Percentiles rank a stretch among this genome's conserved stretches.
Conservation (phyloP, 2,888 invertebrate species). For the Thymelicus acteon region DNA sequence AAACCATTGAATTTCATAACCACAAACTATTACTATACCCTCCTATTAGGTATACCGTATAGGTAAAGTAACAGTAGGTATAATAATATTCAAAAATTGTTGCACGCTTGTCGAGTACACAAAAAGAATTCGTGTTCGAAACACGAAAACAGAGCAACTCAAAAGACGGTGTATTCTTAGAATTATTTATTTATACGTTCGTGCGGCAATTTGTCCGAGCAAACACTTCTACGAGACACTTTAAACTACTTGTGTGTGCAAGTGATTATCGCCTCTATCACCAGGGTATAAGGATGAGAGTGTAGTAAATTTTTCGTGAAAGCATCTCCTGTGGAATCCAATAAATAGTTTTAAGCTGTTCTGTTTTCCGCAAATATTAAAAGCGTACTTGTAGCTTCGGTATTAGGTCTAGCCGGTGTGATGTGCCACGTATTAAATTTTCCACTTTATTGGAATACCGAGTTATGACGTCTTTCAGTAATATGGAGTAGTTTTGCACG, state of each 20-base stretch:
- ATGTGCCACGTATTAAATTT: not conserved
- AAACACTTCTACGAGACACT: slow-evolving; percentile 26
- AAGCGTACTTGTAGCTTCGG: slow-evolving; percentile 20
- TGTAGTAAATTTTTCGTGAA: not conserved
- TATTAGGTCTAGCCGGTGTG: slow-evolving; percentile 1
- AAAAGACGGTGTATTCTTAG: slow-evolving; percentile 20
- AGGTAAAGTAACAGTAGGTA: not conserved
- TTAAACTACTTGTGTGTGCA: slow-evolving; percentile 14
- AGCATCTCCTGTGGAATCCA: slow-evolving; percentile 19
- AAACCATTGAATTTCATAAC: no score
- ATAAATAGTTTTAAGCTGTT: slow-evolving; percentile 32
- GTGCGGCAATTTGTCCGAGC: slow-evolving; percentile 28
- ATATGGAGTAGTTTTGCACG: not conserved
- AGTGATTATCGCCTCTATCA: not conserved
- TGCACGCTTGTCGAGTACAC: not conserved
- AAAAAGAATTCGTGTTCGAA: slow-evolving; percentile 7
- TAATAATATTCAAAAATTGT: slow-evolving; percentile 5
- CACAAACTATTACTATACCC: no score
- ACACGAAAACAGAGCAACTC: slow-evolving; percentile 17
- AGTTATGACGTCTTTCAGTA: not conserved
- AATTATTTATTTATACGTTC: slow-evolving; percentile 31
- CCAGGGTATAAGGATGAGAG: not conserved
- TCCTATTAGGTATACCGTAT: no score
- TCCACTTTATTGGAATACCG: not conserved
- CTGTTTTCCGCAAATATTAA: slow-evolving; percentile 20